phyloP scores from a whole-genome alignment of 2,113 vertebrate genomes.

The Tylochromis polylepis region DNA sequence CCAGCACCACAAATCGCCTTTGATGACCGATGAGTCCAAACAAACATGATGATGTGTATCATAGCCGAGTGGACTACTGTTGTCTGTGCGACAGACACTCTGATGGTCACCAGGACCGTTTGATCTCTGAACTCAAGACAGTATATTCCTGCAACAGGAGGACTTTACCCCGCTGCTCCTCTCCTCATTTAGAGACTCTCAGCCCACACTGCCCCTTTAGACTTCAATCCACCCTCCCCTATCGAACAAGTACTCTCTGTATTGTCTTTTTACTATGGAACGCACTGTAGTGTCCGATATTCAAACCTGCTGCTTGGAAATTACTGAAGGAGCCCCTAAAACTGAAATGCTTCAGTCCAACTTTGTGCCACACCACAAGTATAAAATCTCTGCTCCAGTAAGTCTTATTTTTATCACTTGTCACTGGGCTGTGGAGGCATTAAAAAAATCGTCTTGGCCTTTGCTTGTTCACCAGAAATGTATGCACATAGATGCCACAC shows the following conservation, averaged over 20 bases:
- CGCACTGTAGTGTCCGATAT: constrained; percentile 51
- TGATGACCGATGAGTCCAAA: constrained; percentile 26
- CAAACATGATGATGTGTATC: constrained; percentile 28
- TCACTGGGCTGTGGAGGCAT: background rate
- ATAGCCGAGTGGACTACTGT: constrained; percentile 28
- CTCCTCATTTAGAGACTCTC: constrained; percentile 58
- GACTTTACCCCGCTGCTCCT: constrained; percentile 21
- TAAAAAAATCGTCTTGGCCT: background rate
- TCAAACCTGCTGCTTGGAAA: constrained; percentile 4
- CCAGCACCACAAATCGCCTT: constrained; percentile 65
- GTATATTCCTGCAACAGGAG: background rate
- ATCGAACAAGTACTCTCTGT: constrained; percentile 22
- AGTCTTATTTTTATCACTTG: background rate
- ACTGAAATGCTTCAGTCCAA: background rate
- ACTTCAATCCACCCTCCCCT: background rate
- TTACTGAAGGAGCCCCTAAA: background rate
- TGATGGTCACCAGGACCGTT: constrained; percentile 19
- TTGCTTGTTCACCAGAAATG: background rate
- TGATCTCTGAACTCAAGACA: constrained; percentile 31
- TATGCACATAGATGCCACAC: background rate
- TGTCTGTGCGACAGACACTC: constrained; percentile 1
- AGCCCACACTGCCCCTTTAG: constrained; percentile 43
- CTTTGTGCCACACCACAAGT: background rate
- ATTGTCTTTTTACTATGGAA: constrained; percentile 72
- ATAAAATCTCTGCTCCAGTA: background rate